Evolutionary conservation across 2,888 invertebrate genomes (phyloP).

Genomic region (Brenthis ino): DNA sequence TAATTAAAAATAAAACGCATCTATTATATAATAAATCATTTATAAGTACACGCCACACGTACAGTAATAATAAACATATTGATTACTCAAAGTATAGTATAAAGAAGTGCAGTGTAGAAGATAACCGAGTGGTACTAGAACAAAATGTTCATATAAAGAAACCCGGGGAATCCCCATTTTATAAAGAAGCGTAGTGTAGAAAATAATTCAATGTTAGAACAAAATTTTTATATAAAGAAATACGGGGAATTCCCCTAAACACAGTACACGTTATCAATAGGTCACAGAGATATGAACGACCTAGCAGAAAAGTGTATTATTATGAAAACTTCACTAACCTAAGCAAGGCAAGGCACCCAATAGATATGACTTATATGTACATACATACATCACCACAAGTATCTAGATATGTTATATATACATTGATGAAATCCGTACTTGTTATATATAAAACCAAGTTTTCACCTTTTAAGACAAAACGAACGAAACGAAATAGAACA

Average conservation of each 20-base stretch:
- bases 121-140: neutral
- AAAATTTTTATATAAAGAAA: neutral
- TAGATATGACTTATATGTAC: too few relatives aligned
- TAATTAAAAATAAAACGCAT: neutral
- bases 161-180: neutral
- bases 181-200: neutral
- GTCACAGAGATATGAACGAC: too few relatives aligned
- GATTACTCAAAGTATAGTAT: neutral
- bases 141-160: neutral
- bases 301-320: too few relatives aligned
- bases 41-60: conserved; percentile 8
- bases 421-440: too few relatives aligned
- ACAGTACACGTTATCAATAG: too few relatives aligned
- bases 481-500: too few relatives aligned
- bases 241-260: neutral
- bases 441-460: too few relatives aligned
- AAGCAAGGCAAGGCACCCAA: too few relatives aligned
- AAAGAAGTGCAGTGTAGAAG: neutral
- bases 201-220: neutral
- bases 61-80: neutral
- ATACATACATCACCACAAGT: too few relatives aligned
- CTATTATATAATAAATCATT: neutral
- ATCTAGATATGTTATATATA: too few relatives aligned
- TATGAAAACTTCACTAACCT: too few relatives aligned
- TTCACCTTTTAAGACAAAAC: too few relatives aligned